Conservation (phyloP, 2,888 invertebrate genomes). For the Neuroscelio doddi region DNA sequence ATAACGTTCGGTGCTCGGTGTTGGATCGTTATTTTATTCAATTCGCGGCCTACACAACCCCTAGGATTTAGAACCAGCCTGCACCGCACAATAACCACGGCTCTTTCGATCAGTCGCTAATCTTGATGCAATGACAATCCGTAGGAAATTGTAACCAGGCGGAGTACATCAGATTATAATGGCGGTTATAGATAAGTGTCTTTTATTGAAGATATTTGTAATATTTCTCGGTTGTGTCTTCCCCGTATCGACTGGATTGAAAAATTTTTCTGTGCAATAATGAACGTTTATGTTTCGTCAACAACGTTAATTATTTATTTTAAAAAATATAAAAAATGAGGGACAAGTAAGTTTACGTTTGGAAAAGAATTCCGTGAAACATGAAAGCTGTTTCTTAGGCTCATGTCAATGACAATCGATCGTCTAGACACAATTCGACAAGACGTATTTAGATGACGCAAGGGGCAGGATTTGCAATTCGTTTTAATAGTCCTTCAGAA, state of each 20-base stretch:
- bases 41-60: constrained; percentile 35
- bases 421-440: background rate
- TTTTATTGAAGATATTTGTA: background rate
- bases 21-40: constrained; percentile 38
- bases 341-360: too few relatives aligned
- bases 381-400: too few relatives aligned
- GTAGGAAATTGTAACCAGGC: constrained; percentile 22
- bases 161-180: constrained; percentile 8
- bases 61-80: constrained; percentile 22
- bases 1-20: constrained; percentile 46
- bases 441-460: constrained; percentile 4
- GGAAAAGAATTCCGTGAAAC: too few relatives aligned
- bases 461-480: constrained; percentile 15
- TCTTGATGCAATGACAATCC: constrained; percentile 33
- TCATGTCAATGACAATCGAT: too few relatives aligned
- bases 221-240: background rate
- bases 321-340: too few relatives aligned
- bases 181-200: constrained; percentile 5
- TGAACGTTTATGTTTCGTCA: too few relatives aligned
- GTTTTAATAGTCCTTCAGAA: constrained; percentile 15
- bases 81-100: constrained; percentile 19
- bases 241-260: too few relatives aligned
- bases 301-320: too few relatives aligned
- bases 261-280: too few relatives aligned
- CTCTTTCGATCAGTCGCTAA: constrained; percentile 29